Conservation (phyloP, 2,113 vertebrate genomes). For the Odontophorus gujanensis region DNA sequence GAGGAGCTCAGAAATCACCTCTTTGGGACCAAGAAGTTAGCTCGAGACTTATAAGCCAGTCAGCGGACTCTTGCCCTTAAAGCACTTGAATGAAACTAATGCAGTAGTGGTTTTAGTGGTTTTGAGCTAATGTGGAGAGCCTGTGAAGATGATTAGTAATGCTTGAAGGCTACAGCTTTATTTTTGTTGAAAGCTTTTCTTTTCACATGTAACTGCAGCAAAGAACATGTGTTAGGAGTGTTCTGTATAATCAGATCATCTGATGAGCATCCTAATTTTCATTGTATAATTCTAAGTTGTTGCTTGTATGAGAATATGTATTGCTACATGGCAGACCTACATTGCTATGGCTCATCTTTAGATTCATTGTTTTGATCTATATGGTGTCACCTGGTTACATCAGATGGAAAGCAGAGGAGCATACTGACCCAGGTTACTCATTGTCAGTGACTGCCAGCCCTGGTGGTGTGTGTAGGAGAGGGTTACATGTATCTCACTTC, state of each 20-base stretch:
- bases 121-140: no score
- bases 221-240: not conserved
- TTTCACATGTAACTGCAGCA: not conserved
- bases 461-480: not conserved
- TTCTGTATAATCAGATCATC: not conserved
- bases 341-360: not conserved
- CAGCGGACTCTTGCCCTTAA: not conserved
- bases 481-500: not conserved
- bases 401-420: not conserved
- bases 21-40: not conserved
- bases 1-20: not conserved
- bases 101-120: not conserved
- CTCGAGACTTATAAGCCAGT: not conserved
- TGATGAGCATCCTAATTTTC: not conserved
- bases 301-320: not conserved
- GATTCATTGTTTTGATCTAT: not conserved
- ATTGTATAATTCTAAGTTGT: not conserved
- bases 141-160: not conserved
- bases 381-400: not conserved
- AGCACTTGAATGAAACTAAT: not conserved
- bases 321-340: not conserved
- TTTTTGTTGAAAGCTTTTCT: not conserved
- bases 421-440: not conserved
- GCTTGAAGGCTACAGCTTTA: not conserved
- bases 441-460: not conserved